Conservation (phyloP, 53 echinoderm and acorn worm species). For the Zoroaster sp. region DNA sequence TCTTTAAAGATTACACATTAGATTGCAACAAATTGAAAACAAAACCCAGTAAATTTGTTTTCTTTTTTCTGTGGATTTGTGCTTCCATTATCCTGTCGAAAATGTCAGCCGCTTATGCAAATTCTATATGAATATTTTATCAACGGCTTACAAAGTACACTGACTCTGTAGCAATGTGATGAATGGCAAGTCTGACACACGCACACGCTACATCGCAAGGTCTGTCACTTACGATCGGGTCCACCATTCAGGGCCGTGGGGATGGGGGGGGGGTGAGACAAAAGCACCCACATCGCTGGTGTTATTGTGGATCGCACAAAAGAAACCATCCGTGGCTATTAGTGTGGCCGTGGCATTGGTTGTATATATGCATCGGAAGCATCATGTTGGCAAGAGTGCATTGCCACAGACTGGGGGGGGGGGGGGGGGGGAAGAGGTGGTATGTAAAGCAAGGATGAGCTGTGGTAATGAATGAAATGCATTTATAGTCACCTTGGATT, state of each 20-base stretch:
- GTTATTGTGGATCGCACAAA: conserved; percentile 14
- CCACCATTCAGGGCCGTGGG: not conserved
- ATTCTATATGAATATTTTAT: conserved; percentile 47
- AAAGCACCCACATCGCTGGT: not conserved
- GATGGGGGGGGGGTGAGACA: not conserved
- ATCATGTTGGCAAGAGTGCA: conserved; percentile 27
- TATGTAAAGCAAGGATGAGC: not conserved
- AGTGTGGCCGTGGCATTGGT: conserved; percentile 6
- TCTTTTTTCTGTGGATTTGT: not conserved
- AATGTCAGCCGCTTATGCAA: not conserved
- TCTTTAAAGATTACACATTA: too few species aligned
- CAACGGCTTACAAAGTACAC: conserved; percentile 31
- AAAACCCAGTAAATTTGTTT: too few species aligned
- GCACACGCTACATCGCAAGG: not conserved
- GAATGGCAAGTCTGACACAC: conserved; percentile 19
- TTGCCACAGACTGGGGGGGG: not conserved
- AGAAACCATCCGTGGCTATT: conserved; percentile 18
- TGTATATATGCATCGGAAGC: not conserved
- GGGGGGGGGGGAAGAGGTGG: not conserved
- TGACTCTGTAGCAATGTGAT: conserved; percentile 2
- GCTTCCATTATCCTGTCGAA: not conserved
- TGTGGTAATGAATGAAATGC: not conserved
- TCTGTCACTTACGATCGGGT: conserved; percentile 2
- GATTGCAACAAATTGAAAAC: too few species aligned
- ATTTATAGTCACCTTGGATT: not conserved